Percentiles rank a stretch among this genome's conserved stretches.
These are phyloP conservation scores for Rhineura floridana DNA, from an alignment of 2,113 vertebrate species.

Conservation along the genomic window DNA sequence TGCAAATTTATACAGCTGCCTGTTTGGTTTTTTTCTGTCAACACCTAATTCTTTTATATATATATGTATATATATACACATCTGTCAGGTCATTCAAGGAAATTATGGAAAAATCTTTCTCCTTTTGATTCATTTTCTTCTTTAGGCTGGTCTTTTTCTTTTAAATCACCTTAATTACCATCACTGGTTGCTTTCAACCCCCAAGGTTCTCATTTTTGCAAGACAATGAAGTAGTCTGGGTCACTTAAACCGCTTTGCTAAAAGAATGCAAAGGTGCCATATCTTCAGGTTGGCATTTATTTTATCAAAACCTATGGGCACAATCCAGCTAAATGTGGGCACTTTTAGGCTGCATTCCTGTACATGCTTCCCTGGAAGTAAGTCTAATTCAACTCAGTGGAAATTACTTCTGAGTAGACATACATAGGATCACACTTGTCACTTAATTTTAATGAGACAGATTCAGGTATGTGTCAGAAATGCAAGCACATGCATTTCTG, in stretches of 20 bases:
- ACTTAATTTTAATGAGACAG: not conserved
- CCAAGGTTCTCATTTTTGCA: slow-evolving; percentile 35
- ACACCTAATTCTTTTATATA: slow-evolving; percentile 60
- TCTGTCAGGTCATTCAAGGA: slow-evolving; percentile 66
- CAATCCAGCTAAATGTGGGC: not conserved
- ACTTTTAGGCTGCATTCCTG: not conserved
- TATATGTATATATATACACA: too few species aligned
- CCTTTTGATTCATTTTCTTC: slow-evolving; percentile 53
- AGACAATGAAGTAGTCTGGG: slow-evolving; percentile 61
- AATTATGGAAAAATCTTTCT: slow-evolving; percentile 55
- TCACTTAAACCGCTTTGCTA: slow-evolving; percentile 37
- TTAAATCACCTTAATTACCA: slow-evolving; percentile 55
- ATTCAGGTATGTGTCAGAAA: too few species aligned
- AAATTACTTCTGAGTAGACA: not conserved
- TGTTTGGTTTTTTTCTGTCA: slow-evolving; percentile 71
- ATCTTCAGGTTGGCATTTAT: slow-evolving; percentile 31
- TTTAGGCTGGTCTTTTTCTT: slow-evolving; percentile 42
- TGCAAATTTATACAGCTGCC: slow-evolving; percentile 63
- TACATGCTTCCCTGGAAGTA: not conserved
- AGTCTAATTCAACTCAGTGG: not conserved
- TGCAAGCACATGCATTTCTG: not conserved
- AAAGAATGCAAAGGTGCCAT: slow-evolving; percentile 42
- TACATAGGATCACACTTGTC: not conserved
- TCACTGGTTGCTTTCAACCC: slow-evolving; percentile 44
- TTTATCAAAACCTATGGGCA: not conserved